Evolutionary conservation across 2,888 invertebrate species (phyloP), one percentile per base, ranked within the genome.

Genomic region (Lamproptera curius): DNA sequence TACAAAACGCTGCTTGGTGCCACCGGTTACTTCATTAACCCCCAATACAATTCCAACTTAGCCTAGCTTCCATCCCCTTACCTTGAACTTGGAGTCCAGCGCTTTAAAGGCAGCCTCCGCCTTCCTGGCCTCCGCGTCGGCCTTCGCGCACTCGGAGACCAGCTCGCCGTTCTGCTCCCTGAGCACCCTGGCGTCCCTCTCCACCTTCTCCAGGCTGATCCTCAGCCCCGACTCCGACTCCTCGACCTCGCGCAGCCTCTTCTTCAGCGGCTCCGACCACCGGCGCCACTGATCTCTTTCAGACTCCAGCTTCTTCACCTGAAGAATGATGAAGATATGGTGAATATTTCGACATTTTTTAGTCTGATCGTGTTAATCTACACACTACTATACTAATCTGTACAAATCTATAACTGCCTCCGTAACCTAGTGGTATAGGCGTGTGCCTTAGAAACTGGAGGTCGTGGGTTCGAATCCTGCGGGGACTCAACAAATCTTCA

Each of bases 171-270:
- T 88, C 46, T 90, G 87, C 13, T 73, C 63, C 11, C 82, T 77
- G 2, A 91, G 65, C 8, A 79, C 74, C 14, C 85, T 85, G 16
- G 89, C 78, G 45, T 91, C 91, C 37, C 90, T 87, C 33, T 89
- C 88, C 0, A 90, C 70, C 49, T 88, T 89, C 47, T 89, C 88
- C 39, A 91, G 61, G 28, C 90, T 87, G 52, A 86, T 77, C 46
- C 89, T 85, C 51, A 90, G 76, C 0, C 83, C 83, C 0, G 87
- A 80, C 55, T 91, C 92, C 0, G 89, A 76, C 46, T 91, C 91
- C 63, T 91, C 90, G 17, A 91, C 62, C 59, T 91, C 90, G 33
- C 78, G 76, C 16, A 92, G 81, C 57, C 90, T 90, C 63, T 61
- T 87, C 76, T 67, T 90, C 61, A 77, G 76, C 62, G 65, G 90